Percentiles rank a stretch among this genome's conserved stretches.
Conservation (phyloP, 2,113 vertebrate species). For the Neolamprologus brichardi region DNA sequence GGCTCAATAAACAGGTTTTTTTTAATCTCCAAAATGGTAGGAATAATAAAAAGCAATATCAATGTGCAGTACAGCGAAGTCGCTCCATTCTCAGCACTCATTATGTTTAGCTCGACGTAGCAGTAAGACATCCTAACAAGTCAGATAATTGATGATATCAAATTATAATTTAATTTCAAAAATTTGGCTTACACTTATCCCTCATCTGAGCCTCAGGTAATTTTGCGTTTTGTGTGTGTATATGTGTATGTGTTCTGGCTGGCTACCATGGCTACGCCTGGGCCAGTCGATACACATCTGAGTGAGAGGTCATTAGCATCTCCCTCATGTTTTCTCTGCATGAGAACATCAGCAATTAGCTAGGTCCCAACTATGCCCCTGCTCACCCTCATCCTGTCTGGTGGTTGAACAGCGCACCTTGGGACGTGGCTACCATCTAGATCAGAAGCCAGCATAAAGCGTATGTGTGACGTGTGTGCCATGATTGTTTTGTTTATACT, state of each 20-base stretch:
- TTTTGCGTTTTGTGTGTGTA: neutral
- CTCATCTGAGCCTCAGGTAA: constrained; percentile 32
- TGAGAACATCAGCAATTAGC: constrained; percentile 59
- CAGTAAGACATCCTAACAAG: constrained; percentile 31
- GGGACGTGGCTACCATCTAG: neutral
- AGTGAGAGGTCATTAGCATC: constrained; percentile 46
- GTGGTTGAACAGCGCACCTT: constrained; percentile 14
- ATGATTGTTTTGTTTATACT: constrained; percentile 14
- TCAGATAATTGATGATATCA: constrained; percentile 50
- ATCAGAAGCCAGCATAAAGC: constrained; percentile 4
- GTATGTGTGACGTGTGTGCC: constrained; percentile 9
- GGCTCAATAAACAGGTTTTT: neutral
- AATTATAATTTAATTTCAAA: constrained; percentile 49
- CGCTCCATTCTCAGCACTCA: neutral
- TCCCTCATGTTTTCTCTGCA: constrained; percentile 52
- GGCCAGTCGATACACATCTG: constrained; percentile 44
- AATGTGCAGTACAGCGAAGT: constrained; percentile 4
- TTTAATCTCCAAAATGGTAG: neutral
- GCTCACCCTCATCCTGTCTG: neutral
- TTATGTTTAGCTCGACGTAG: constrained; percentile 10
- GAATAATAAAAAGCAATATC: constrained; percentile 28
- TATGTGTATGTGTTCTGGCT: neutral
- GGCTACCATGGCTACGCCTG: constrained; percentile 39
- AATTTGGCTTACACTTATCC: constrained; percentile 25
- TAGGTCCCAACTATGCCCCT: neutral